Evolutionary conservation across 2,797 vertebrate species (phyloP), one percentile per base, ranked within the genome.

Genomic region (Sphenodon punctatus): DNA sequence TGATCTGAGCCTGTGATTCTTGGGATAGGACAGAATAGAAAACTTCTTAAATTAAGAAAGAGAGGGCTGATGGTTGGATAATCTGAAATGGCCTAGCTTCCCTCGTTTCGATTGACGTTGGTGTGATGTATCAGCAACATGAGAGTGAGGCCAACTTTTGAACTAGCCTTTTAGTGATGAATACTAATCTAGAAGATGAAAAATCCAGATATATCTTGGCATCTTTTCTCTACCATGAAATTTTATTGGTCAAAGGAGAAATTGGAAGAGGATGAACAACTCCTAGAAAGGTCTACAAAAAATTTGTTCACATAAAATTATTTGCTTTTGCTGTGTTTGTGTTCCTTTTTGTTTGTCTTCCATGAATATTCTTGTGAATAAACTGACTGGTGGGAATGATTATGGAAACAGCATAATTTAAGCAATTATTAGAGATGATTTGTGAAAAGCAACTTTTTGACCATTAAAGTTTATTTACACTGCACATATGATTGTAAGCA

Each of bases 361-460:
- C 5, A 4, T 48, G 67, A 74, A 75, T 69, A 85, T 10, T 41
- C 30, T 75, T 88, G 76, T 78, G 53, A 86, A 85, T 78, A 25
- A 79, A 69, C 16, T 51, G 43, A 61, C 38, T 87, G 22, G 1
- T 74, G 82, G 65, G 23, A 56, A 13, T 64, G 36, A 22, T 77
- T 78, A 20, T 79, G 32, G 46, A 82, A 89, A 75, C 23, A 75
- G 4, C 15, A 55, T 73, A 27, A 79, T 84, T 90, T 42, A 78
- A 68, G 78, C 25, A 67, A 69, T 78, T 36, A 68, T 22, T 3
- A 23, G 39, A 56, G 3, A 55, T 27, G 80, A 61, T 75, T 41
- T 85, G 32, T 61, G 2, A 3, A 82, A 11, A 84, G 9, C 17
- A 65, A 9, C 36, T 17, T 41, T 53, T 53, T 16, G 49, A 51